Conservation (phyloP, 2,888 invertebrate species). For the Metallyticus violacea region DNA sequence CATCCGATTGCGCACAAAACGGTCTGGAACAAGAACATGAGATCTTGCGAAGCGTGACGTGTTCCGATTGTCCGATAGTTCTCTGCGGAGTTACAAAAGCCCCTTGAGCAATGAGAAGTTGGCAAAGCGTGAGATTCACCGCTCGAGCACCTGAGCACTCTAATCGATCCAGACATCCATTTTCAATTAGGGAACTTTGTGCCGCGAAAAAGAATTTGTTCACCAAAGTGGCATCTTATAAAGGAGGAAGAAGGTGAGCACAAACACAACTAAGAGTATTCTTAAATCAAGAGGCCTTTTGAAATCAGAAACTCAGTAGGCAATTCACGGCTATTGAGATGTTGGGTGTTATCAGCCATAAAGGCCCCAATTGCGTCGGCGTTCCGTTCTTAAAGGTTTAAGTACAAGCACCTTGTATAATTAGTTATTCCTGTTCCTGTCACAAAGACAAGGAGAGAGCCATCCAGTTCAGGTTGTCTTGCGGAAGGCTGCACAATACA, state of each 20-base stretch:
- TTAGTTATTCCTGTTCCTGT: neutral
- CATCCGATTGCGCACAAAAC: neutral
- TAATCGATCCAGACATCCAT: neutral
- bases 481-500: neutral
- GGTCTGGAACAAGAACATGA: neutral
- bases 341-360: neutral
- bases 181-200: neutral
- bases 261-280: neutral
- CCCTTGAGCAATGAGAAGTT: neutral
- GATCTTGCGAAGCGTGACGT: neutral
- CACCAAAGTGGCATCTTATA: neutral
- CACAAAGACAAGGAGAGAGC: too few relatives aligned
- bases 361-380: neutral
- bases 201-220: neutral
- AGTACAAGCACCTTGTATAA: neutral
- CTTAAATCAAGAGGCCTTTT: neutral
- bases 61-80: neutral
- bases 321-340: too few relatives aligned
- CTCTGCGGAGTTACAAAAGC: neutral
- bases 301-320: neutral
- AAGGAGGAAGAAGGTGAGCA: neutral
- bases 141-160: neutral
- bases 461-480: neutral
- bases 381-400: too few relatives aligned
- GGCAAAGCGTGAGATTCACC: neutral